Conservation (phyloP, 2,113 vertebrate genomes). For the Phodopus roborovskii region DNA sequence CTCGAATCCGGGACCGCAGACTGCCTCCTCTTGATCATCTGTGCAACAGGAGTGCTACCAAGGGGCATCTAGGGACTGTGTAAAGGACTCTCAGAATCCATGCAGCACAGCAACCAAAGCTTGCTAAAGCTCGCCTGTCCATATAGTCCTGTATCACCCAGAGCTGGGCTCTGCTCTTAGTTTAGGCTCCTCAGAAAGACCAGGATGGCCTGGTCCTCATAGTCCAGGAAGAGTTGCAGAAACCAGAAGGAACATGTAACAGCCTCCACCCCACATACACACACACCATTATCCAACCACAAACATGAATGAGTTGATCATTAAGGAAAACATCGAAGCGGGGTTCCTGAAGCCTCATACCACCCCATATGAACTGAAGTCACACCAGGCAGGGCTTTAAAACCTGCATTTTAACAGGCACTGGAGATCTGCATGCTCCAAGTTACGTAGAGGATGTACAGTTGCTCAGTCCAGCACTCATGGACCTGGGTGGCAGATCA, state of each 20-base stretch:
- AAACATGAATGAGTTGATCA: not conserved
- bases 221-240: not conserved
- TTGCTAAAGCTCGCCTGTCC: not conserved
- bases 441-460: not conserved
- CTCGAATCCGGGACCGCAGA: not conserved
- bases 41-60: not conserved
- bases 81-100: not conserved
- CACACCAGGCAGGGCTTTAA: not conserved
- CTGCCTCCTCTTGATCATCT: not conserved
- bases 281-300: not conserved
- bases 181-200: not conserved
- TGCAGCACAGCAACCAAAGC: not conserved
- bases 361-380: not conserved
- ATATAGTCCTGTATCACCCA: not conserved
- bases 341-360: not conserved
- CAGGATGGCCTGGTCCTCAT: not conserved
- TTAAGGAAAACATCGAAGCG: not conserved
- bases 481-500: accelerated
- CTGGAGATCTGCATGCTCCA: accelerated
- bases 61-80: not conserved
- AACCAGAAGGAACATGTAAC: not conserved
- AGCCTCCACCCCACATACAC: not conserved
- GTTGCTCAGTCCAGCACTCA: not conserved
- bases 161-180: not conserved
- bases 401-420: not conserved